phyloP scores from a whole-genome alignment of 2,888 invertebrate genomes.

The Punctoribates punctum region DNA sequence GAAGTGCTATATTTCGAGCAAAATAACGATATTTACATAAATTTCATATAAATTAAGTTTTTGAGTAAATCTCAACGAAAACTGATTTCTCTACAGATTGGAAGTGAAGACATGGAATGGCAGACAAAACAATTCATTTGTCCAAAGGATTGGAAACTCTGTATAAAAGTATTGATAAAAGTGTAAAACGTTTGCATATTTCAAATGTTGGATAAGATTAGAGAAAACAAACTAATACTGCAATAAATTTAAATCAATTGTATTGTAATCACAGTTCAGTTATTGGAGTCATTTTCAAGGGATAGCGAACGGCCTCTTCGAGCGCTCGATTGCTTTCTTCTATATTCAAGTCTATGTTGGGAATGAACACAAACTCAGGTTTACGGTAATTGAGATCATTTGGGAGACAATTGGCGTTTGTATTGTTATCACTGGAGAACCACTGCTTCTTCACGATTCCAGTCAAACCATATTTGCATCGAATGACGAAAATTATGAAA shows the following conservation, averaged over 20 bases:
- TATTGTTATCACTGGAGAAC: slow-evolving; percentile 18
- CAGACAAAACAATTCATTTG: too few species aligned
- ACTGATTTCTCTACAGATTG: background rate
- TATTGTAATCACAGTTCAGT: slow-evolving; percentile 41
- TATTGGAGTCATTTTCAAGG: slow-evolving; percentile 44
- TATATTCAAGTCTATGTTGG: slow-evolving; percentile 37
- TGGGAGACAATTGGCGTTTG: slow-evolving; percentile 2
- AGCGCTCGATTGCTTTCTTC: slow-evolving; percentile 29
- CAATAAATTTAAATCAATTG: background rate
- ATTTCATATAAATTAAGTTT: background rate
- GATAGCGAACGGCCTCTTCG: slow-evolving; percentile 40
- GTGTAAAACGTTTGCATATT: too few species aligned
- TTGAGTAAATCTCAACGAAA: background rate
- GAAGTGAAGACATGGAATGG: too few species aligned
- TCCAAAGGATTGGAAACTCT: too few species aligned
- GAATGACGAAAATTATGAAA: slow-evolving; percentile 40
- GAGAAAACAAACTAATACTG: slow-evolving; percentile 13
- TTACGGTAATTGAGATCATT: slow-evolving; percentile 41
- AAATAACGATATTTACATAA: slow-evolving; percentile 4
- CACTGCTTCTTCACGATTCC: slow-evolving; percentile 44
- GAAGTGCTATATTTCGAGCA: background rate
- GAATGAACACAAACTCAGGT: slow-evolving; percentile 43
- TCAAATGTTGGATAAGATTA: too few species aligned
- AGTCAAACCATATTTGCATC: slow-evolving; percentile 41
- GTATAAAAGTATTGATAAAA: too few species aligned